Conservation (phyloP, 2,797 vertebrate species). For the Silurus lanzhouensis region DNA sequence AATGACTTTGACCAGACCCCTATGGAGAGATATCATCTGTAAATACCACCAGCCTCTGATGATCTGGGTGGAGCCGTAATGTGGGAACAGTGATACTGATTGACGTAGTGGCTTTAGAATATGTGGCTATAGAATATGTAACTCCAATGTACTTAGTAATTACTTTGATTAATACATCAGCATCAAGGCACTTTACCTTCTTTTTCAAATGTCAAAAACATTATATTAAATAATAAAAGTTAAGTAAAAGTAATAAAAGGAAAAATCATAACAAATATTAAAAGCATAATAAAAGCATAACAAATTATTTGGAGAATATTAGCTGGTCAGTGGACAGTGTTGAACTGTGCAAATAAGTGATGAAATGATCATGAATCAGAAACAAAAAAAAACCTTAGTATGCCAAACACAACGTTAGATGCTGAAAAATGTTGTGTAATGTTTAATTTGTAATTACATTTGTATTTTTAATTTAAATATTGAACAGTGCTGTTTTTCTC, state of each 20-base stretch:
- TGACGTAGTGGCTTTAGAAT: neutral
- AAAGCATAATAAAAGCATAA: neutral
- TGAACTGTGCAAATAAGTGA: neutral
- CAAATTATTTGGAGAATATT: neutral
- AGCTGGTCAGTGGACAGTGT: neutral
- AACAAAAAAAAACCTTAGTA: neutral
- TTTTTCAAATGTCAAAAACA: neutral
- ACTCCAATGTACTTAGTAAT: neutral
- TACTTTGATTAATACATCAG: neutral
- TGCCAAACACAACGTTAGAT: neutral
- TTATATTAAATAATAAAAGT: neutral
- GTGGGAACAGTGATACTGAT: slow-evolving; percentile 41
- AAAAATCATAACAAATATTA: too few species aligned
- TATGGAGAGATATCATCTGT: slow-evolving; percentile 69
- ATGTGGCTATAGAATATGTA: neutral
- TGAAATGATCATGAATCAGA: neutral
- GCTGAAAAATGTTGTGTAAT: neutral
- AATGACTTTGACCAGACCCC: slow-evolving; percentile 66
- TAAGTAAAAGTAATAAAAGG: too few species aligned
- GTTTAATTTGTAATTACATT: neutral
- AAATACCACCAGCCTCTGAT: slow-evolving; percentile 74
- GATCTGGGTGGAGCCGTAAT: slow-evolving; percentile 48
- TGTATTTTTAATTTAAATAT: neutral
- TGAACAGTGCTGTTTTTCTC: neutral
- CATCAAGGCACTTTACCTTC: neutral